Percentiles rank a stretch among this genome's conserved stretches.
These are phyloP conservation scores for Limanda limanda DNA, from an alignment of 2,113 vertebrate genomes.

Conservation along the genomic window DNA sequence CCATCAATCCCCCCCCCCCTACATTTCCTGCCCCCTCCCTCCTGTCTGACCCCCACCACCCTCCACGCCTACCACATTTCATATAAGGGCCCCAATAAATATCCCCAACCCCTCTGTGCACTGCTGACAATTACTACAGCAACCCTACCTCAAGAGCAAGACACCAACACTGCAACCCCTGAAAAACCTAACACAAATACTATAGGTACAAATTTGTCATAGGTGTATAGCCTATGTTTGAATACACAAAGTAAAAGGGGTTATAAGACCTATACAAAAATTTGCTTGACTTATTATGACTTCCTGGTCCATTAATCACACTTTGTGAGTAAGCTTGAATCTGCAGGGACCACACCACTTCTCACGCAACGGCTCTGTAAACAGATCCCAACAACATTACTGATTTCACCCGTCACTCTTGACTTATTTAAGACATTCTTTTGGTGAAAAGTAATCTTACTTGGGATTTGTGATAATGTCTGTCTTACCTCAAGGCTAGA, in stretches of 20 bases:
- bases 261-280: conserved; percentile 54
- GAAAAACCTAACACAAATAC: conserved; percentile 37
- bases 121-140: conserved; percentile 58
- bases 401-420: conserved; percentile 24
- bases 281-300: conserved; percentile 65
- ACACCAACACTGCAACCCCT: background rate
- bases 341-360: conserved; percentile 36
- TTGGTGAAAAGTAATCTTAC: conserved; percentile 56
- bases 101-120: conserved; percentile 55
- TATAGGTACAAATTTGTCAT: conserved; percentile 32
- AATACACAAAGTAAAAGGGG: conserved; percentile 40
- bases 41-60: conserved; percentile 63
- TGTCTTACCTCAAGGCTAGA: conserved; percentile 54
- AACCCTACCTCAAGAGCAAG: conserved; percentile 33
- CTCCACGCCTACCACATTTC: conserved; percentile 65
- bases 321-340: conserved; percentile 40
- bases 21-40: conserved; percentile 70
- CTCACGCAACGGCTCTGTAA: conserved; percentile 42
- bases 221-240: conserved; percentile 22
- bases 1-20: conserved; percentile 47
- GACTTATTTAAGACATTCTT: conserved; percentile 58
- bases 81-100: conserved; percentile 77
- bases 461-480: conserved; percentile 63
- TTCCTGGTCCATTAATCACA: conserved; percentile 72
- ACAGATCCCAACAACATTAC: conserved; percentile 32